Base-by-base conservation (phyloP, 1,140 invertebrate species). In the Drosophila hydei region DNA sequence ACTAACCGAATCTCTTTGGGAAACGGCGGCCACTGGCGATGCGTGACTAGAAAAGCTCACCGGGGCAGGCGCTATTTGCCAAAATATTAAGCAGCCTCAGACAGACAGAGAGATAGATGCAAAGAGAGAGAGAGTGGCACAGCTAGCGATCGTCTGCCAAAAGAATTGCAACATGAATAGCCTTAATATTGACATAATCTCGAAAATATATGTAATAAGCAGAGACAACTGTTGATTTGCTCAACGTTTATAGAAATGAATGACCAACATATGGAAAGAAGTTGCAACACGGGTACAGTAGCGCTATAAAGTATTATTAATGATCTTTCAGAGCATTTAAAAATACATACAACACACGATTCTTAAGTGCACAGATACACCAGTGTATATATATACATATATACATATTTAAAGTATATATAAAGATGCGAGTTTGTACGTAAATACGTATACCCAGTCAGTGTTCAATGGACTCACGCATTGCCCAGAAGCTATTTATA, bases 301-400 rank as follows among this genome's bases (percentile, higher is more conserved):
- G 48, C 80, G 63, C 80, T 62, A 70, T 77, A 69, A 80, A 85
- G 73, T 77, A 80, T 85, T 87, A 85, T 85, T 87, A 87, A 85
- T 85, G 80, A 74, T 80, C 77, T 87, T 77, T 80, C 59, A 40
- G 54, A 81, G 74, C 65, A 71, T 87, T 84, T 84, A 80, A 85
- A 85, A 84, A 84, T 87, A 81, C 67, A 76, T 73, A 70, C 51
- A 70, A 50, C 72, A 64, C 51, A 67, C 72, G 73, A 33, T 73
- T 79, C 72, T 75, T 63, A 45, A 83, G 79, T 77, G 79, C 78
- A 83, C 33, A 83, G 47, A 48, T 16, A 73, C 36, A 38, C 36
- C 42, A 48, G 21, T 33, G 40, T 23, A 36, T 8, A 42, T 27
- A 52, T 36, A 36, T 42, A 65, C 16, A 38, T 19, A 14, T 14